phyloP scores from a whole-genome alignment of 30 jellyfish, hydroid and myxozoan species.

The Hydractinia echinata region DNA sequence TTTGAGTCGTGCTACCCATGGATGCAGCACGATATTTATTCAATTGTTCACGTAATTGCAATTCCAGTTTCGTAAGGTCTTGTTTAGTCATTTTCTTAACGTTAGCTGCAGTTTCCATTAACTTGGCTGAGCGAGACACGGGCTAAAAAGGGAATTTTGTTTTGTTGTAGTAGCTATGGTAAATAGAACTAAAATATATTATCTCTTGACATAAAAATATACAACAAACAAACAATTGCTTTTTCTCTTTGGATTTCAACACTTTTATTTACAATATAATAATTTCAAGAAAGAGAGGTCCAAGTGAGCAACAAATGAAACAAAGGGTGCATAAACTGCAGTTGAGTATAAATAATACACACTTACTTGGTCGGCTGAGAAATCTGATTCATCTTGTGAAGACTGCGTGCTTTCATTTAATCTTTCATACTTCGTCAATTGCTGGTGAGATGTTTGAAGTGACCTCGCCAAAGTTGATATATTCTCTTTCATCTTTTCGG shows the following conservation, averaged over 20 bases:
- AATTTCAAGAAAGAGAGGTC: too few relatives aligned
- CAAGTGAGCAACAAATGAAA: too few relatives aligned
- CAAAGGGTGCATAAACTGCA: too few relatives aligned
- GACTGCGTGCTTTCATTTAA: background rate
- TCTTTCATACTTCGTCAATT: background rate
- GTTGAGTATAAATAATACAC: too few relatives aligned
- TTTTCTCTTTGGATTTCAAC: too few relatives aligned
- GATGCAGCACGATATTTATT: background rate
- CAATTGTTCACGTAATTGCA: constrained; percentile 18
- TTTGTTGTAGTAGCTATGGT: too few relatives aligned
- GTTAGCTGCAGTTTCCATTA: constrained; percentile 6
- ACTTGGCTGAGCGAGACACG: too few relatives aligned
- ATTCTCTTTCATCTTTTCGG: background rate
- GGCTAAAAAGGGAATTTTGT: too few relatives aligned
- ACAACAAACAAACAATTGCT: too few relatives aligned
- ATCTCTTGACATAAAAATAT: too few relatives aligned
- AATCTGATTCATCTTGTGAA: constrained; percentile 13
- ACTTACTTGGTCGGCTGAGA: background rate
- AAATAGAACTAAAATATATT: too few relatives aligned
- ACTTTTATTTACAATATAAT: too few relatives aligned
- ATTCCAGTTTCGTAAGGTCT: constrained; percentile 23
- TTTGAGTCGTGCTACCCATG: background rate
- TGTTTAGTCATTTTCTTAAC: constrained; percentile 19
- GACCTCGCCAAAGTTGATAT: background rate
- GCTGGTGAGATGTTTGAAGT: background rate